Evolutionary conservation across 1,140 invertebrate species (phyloP).

Genomic region (Glossosoma conforme): DNA sequence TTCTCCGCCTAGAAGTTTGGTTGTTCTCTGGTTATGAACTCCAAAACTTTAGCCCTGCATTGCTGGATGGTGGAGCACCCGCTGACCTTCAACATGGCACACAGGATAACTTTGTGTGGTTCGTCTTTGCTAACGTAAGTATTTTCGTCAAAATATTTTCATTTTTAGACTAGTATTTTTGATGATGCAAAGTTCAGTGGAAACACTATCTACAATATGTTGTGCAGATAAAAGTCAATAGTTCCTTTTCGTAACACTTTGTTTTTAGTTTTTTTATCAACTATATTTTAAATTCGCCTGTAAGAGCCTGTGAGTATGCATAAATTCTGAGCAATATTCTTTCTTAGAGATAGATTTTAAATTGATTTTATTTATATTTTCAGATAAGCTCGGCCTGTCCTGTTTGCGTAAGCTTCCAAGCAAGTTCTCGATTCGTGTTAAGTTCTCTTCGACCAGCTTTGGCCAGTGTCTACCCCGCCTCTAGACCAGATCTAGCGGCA

Average conservation of each 20-base stretch:
- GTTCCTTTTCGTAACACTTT: too few species aligned
- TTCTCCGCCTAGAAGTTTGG: constrained; percentile 55
- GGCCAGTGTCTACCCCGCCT: constrained; percentile 55
- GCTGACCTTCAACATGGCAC: constrained; percentile 54
- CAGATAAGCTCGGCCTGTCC: constrained; percentile 53
- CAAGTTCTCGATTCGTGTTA: constrained; percentile 52
- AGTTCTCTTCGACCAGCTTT: constrained; percentile 56
- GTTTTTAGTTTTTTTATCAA: constrained; percentile 2
- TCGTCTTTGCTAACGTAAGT: constrained; percentile 59
- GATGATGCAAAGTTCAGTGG: too few species aligned
- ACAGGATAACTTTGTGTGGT: constrained; percentile 56
- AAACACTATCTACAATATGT: too few species aligned
- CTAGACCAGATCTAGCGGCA: constrained; percentile 54
- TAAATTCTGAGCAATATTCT: too few species aligned
- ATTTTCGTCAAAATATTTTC: too few species aligned
- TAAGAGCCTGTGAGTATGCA: too few species aligned
- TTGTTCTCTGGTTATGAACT: constrained; percentile 61
- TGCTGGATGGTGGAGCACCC: constrained; percentile 47
- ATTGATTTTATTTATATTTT: constrained; percentile 26
- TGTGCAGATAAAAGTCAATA: too few species aligned
- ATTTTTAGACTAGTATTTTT: too few species aligned
- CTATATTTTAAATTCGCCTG: constrained; percentile 1
- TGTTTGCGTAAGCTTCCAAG: constrained; percentile 55
- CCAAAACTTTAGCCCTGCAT: constrained; percentile 46
- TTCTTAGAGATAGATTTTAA: too few species aligned